phyloP scores from a whole-genome alignment of 2,888 invertebrate genomes.

The Amiota minor region DNA sequence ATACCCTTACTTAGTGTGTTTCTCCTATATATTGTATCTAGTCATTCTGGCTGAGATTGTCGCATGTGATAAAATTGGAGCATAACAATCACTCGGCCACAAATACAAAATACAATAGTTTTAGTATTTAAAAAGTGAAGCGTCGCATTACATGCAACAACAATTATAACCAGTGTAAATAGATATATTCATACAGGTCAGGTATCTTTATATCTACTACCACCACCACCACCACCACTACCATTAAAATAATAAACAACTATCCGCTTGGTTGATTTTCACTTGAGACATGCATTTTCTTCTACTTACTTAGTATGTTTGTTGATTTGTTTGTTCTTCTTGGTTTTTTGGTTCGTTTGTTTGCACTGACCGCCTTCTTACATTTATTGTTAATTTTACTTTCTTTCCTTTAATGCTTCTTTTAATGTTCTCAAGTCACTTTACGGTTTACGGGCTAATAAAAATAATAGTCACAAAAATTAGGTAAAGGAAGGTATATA shows the following conservation, averaged over 20 bases:
- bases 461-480: not conserved
- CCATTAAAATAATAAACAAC: not conserved
- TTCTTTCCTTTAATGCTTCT: too few species aligned
- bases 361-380: not conserved
- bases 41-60: not conserved
- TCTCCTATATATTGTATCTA: too few species aligned
- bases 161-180: not conserved
- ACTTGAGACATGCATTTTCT: not conserved
- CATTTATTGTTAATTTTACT: not conserved
- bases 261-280: constrained; percentile 18
- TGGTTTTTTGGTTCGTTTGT: not conserved
- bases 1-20: not conserved
- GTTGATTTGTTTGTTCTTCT: not conserved
- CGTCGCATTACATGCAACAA: not conserved
- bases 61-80: constrained; percentile 10
- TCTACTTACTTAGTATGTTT: too few species aligned
- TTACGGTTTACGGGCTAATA: not conserved
- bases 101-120: not conserved
- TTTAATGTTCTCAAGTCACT: too few species aligned
- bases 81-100: not conserved
- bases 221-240: not conserved
- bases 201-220: not conserved
- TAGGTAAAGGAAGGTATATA: not conserved
- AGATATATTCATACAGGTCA: not conserved
- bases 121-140: not conserved